phyloP scores from a whole-genome alignment of 1,140 invertebrate genomes.

The Philaenus spumarius region DNA sequence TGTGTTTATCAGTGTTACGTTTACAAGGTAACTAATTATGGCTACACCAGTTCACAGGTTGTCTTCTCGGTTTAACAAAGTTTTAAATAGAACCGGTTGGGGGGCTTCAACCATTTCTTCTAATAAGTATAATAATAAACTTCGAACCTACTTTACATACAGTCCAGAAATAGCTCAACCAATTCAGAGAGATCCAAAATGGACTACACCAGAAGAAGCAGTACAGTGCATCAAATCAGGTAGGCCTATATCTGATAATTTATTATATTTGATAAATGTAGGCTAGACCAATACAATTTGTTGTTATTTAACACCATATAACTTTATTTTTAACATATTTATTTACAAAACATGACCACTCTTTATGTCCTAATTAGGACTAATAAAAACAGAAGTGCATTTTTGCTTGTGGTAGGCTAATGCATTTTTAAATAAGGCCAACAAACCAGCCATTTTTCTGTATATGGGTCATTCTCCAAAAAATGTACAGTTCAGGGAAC shows the following conservation, averaged over 20 bases:
- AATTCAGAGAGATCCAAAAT: constrained; percentile 41
- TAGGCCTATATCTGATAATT: constrained; percentile 25
- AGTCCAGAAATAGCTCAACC: constrained; percentile 38
- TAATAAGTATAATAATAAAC: constrained; percentile 10
- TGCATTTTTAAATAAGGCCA: too few relatives aligned
- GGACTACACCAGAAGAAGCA: constrained; percentile 39
- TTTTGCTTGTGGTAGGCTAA: too few relatives aligned
- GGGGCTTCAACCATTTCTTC: constrained; percentile 13
- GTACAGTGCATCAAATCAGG: constrained; percentile 41
- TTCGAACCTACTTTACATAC: constrained; percentile 28
- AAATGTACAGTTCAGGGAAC: too few relatives aligned
- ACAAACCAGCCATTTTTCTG: too few relatives aligned
- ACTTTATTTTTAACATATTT: too few relatives aligned
- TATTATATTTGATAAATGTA: not conserved
- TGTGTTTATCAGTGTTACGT: too few relatives aligned
- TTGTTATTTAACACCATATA: too few relatives aligned
- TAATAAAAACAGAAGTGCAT: not conserved
- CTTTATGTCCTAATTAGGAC: not conserved
- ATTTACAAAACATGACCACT: too few relatives aligned
- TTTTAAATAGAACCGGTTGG: constrained; percentile 12
- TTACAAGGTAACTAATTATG: not conserved
- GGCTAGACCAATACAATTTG: too few relatives aligned
- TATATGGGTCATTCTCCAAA: too few relatives aligned
- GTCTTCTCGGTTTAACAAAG: constrained; percentile 7
- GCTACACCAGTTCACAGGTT: constrained; percentile 10